These are phyloP conservation scores for Rhagonycha fulva DNA, from an alignment of 2,888 invertebrate species.

Conservation along the genomic window DNA sequence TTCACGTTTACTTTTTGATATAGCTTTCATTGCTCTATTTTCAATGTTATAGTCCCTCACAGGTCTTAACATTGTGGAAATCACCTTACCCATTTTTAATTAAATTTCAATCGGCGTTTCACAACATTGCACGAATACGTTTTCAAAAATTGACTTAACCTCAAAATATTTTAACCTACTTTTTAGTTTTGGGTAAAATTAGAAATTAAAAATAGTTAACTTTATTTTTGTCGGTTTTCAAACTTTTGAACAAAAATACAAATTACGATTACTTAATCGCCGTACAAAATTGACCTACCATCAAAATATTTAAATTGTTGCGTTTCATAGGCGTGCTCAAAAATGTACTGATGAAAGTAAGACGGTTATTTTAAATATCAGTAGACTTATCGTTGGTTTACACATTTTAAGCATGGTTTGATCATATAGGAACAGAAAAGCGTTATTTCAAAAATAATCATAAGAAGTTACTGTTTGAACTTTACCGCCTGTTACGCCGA, in stretches of 20 bases:
- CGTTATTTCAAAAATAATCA: too few relatives aligned
- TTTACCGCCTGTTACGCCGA: neutral
- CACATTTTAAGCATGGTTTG: too few relatives aligned
- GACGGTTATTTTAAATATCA: too few relatives aligned
- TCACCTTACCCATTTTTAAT: slow-evolving; percentile 67
- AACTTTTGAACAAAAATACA: neutral
- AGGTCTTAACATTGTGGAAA: slow-evolving; percentile 63
- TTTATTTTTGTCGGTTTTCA: neutral
- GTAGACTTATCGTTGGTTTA: too few relatives aligned
- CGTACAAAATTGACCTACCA: neutral
- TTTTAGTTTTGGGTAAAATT: neutral
- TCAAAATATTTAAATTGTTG: neutral
- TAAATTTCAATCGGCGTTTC: neutral
- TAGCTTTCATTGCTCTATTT: slow-evolving; percentile 72
- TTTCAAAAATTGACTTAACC: neutral
- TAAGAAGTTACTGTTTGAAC: neutral
- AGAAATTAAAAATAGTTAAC: neutral
- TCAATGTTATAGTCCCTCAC: slow-evolving; percentile 74
- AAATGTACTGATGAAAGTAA: too few relatives aligned
- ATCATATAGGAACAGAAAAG: too few relatives aligned
- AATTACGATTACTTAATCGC: neutral
- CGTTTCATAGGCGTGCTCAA: neutral
- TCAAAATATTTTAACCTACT: neutral
- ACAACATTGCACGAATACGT: neutral
- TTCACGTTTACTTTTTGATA: slow-evolving; percentile 63